Base-by-base conservation (phyloP, 2,888 invertebrate genomes). In the Drosophila aldrichi region DNA sequence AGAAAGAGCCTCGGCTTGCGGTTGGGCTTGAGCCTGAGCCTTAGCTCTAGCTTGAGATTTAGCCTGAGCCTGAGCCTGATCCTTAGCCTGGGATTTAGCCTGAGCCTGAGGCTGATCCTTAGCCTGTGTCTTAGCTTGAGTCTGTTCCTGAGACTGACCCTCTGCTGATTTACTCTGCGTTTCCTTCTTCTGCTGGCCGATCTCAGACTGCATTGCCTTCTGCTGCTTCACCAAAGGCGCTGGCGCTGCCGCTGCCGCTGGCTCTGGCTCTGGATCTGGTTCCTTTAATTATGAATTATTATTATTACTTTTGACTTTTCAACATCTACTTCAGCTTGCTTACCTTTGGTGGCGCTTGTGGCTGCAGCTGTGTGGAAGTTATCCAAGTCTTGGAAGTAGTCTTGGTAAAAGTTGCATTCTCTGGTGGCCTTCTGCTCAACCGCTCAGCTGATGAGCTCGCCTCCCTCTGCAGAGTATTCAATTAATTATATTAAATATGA, bases 311-410 rank as follows among this genome's bases (percentile, higher is more conserved):
- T 32, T 32, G 2, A 10, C 1, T 10, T 32, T 32, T 32, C 9
- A 32, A 10, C 32, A 32, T 32, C n/a, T n/a, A n/a, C n/a, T 3
- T 32, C 10, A 29, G 2, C 16, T 2, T 6, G 0, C 0, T 25
- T 41, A 52, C 61, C 46, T 56, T 16, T 41, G 5, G 38, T 36
- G 44, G 57, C 18, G 22, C 10, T 6, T 51, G 48, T 18, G 58
- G 32, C 25, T 68, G 59, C 25, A 22, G 22, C 29, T 63, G 63
- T 14, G 55, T 52, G 34, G 68, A 65, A 14, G 61, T 69, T 5
- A 59, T 51, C 65, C 46, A 59, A 38, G 75, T 59, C 62, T 66
- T 65, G 56, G 59, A 72, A 51, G 67, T 64, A 5, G 46, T 59
- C 34, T 71, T 29, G 41, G 72, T 54, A 20, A 52, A 64, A 1